Conservation (phyloP, 2,113 vertebrate genomes). For the Leiothrix lutea region DNA sequence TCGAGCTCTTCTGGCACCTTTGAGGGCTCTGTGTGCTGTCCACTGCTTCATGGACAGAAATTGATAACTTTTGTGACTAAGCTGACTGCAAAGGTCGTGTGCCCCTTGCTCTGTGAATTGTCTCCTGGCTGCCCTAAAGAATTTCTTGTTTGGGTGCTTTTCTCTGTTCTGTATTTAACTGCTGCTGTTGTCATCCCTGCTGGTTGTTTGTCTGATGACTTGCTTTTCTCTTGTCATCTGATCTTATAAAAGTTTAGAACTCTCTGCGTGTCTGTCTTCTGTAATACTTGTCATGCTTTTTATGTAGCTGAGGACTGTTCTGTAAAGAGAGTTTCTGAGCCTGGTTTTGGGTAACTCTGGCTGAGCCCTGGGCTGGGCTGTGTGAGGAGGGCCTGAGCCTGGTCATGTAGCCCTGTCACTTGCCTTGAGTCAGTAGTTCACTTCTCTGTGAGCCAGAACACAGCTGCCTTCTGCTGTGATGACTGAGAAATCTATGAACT, state of each 20-base stretch:
- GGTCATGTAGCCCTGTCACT: rapidly evolving
- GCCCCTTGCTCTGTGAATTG: constrained; percentile 10
- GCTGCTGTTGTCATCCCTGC: background rate
- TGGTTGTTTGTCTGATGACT: background rate
- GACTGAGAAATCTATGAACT: background rate
- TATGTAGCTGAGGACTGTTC: background rate
- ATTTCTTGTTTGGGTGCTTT: background rate
- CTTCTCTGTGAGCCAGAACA: rapidly evolving
- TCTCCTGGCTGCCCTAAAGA: background rate
- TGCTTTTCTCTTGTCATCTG: background rate
- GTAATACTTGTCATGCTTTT: background rate
- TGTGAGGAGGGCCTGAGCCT: background rate
- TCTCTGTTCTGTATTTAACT: background rate
- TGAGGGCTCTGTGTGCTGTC: background rate
- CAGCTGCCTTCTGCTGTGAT: background rate
- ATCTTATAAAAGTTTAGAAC: background rate
- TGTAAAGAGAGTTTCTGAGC: background rate
- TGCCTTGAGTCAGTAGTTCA: background rate
- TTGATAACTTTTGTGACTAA: constrained; percentile 17
- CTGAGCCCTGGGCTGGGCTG: background rate
- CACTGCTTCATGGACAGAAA: background rate
- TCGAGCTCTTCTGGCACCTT: background rate
- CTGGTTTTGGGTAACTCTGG: background rate
- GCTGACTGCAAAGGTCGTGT: background rate
- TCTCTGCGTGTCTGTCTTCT: background rate